Percentiles rank a stretch among this genome's conserved stretches.
These are phyloP conservation scores for Datnioides undecimradiatus DNA, from an alignment of 2,113 vertebrate genomes.

Conservation along the genomic window DNA sequence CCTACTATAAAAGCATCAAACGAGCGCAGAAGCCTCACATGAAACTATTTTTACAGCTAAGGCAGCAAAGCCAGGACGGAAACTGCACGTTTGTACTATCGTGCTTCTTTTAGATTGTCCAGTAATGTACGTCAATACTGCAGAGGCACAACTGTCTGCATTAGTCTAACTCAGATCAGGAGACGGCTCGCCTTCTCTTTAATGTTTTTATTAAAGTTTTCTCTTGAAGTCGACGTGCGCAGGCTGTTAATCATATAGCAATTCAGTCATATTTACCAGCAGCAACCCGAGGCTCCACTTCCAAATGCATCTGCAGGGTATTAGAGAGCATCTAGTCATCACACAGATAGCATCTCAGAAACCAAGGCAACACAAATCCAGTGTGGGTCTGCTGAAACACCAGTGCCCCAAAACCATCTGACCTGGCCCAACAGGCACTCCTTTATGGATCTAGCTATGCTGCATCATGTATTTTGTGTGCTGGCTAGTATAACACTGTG, in stretches of 20 bases:
- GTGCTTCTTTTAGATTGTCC: not conserved
- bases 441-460: not conserved
- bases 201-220: conserved; percentile 1
- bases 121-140: not conserved
- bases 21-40: not conserved
- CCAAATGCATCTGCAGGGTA: conserved; percentile 48
- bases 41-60: not conserved
- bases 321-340: conserved; percentile 48
- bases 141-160: not conserved
- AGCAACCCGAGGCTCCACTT: conserved; percentile 35
- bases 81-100: not conserved
- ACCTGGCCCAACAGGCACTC: not conserved
- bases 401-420: conserved; percentile 3
- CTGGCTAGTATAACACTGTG: not conserved
- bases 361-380: conserved; percentile 79
- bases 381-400: conserved; percentile 3
- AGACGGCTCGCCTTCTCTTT: not conserved
- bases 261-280: conserved; percentile 41
- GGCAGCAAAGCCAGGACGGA: not conserved
- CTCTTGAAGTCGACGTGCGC: not conserved
- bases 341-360: conserved; percentile 76
- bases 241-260: conserved; percentile 7
- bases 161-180: not conserved
- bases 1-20: not conserved
- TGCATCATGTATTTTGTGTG: no score